Evolutionary conservation across 2,113 vertebrate genomes (phyloP).

Genomic region (Numenius arquata): DNA sequence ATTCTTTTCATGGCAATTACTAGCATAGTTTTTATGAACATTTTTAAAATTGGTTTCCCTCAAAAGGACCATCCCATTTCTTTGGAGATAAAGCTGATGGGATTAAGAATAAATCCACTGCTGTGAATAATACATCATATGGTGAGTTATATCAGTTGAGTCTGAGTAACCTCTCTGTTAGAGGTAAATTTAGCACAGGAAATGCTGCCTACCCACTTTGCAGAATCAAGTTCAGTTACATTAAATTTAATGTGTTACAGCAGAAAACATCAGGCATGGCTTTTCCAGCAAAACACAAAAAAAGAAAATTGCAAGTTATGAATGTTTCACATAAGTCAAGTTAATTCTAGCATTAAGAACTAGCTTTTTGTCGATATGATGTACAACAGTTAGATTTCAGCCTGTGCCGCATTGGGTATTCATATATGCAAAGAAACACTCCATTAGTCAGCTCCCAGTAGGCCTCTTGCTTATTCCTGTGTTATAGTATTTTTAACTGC

Average conservation of each 20-base stretch:
- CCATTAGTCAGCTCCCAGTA: not conserved
- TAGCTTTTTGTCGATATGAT: not conserved
- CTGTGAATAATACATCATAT: constrained; percentile 22
- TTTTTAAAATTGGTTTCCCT: not conserved
- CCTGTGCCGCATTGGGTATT: not conserved
- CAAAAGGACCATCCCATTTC: not conserved
- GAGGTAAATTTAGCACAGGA: constrained; percentile 30
- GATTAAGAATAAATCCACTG: constrained; percentile 23
- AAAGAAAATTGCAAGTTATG: not conserved
- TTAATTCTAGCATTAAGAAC: not conserved
- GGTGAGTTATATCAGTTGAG: not conserved
- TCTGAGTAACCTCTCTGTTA: not conserved
- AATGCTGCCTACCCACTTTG: not conserved
- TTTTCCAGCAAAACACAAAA: not conserved
- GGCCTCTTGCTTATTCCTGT: not conserved
- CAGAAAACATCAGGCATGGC: not conserved
- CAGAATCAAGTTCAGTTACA: not conserved
- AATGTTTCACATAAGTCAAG: not conserved
- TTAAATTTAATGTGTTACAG: not conserved
- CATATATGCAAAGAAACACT: not conserved
- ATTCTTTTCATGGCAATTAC: not conserved
- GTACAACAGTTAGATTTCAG: not conserved
- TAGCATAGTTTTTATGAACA: not conserved
- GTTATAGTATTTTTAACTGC: not conserved
- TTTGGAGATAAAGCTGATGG: not conserved